Evolutionary conservation across 2,888 invertebrate genomes (phyloP), one percentile per base, ranked within the genome.

Genomic region (Diloba caeruleocephala): DNA sequence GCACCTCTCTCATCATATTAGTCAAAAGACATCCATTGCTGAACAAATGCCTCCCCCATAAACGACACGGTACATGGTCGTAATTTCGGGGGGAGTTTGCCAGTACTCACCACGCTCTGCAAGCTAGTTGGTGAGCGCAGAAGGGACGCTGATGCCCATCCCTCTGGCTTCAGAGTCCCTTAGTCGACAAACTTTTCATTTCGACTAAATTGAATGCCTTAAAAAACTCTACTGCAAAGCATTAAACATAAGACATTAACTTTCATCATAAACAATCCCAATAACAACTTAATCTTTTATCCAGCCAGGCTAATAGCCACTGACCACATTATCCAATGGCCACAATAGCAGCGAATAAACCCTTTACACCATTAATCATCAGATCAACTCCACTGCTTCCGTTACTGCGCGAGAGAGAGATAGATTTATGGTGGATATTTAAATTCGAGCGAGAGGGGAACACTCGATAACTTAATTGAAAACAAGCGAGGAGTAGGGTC

Each of bases 391-490:
- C 76, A 76, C 73, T 79, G 87, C 89, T 91, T 90, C 91, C 90
- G 90, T 89, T 88, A 78, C 76, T 48, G 62, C 34, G 74, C 29
- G 37, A 21, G 84, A 87, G 34, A 34, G 83, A 66, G 84, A 85
- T 19, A 43, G 56, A 45, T 10, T 41, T 56, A 79, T 51, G 1
- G 21, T 2, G 9, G 17, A 10, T 17, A 4, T 0, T 1, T 3
- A 31, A 8, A 77, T 53, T 50, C 29, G 71, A 85, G 52, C 49
- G 78, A 72, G 81, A 86, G 38, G 29, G 53, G 46, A 44, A 53
- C 56, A 81, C 79, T 82, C 82, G 82, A 90, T 90, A 88, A 89
- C 90, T 90, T 90, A 90, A 92, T 92, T 90, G 88, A 88, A 90
- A 84, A 82, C 76, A 80, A 80, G 78, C 74, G 79, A 74, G 64